Evolutionary conservation across 2,113 vertebrate genomes (phyloP).

Genomic region (Spea bombifrons): DNA sequence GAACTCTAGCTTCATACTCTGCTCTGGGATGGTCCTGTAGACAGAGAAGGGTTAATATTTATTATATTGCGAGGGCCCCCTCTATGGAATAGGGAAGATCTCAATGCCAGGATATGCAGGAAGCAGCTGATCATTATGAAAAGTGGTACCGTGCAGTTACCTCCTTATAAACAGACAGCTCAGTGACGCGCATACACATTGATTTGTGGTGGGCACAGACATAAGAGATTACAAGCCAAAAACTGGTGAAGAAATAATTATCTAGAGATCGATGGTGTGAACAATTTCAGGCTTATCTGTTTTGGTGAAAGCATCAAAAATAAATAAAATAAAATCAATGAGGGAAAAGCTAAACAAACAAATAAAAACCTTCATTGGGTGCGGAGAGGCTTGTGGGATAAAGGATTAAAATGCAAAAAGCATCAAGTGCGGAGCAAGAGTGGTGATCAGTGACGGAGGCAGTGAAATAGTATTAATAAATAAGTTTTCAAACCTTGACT

Average conservation of each 20-base stretch:
- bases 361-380: constrained; percentile 36
- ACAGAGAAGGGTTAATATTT: neutral
- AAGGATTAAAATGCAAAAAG: constrained; percentile 50
- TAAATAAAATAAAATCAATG: neutral
- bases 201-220: constrained; percentile 2
- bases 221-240: constrained; percentile 49
- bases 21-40: constrained; percentile 83
- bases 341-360: constrained; percentile 6
- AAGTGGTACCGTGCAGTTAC: constrained; percentile 28
- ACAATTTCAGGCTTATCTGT: constrained; percentile 32
- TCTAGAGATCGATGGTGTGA: neutral
- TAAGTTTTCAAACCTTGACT: constrained; percentile 85
- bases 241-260: constrained; percentile 50
- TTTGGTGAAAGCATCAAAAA: constrained; percentile 33
- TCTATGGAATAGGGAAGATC: neutral
- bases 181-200: neutral
- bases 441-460: constrained; percentile 51
- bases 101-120: neutral
- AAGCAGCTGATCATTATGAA: constrained; percentile 29
- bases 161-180: neutral
- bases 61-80: neutral
- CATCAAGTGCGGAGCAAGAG: constrained; percentile 33
- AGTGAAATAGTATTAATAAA: constrained; percentile 52
- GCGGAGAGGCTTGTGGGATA: constrained; percentile 34
- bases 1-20: constrained; percentile 85